These are phyloP conservation scores for Trogon surrucura DNA, from an alignment of 2,113 vertebrate species.

Conservation along the genomic window DNA sequence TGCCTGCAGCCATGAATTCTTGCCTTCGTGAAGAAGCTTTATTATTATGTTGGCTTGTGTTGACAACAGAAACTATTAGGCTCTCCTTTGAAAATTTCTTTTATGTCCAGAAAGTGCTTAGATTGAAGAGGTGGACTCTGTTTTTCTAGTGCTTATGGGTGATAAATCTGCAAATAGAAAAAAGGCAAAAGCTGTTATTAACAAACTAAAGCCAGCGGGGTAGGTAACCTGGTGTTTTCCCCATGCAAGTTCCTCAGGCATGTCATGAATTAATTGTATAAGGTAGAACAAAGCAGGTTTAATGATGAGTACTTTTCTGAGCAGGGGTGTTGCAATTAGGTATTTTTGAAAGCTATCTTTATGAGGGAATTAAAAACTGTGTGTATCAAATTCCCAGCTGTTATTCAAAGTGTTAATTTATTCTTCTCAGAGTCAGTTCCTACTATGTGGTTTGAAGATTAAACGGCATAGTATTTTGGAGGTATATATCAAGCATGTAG, in stretches of 20 bases:
- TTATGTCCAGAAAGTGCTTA: slow-evolving; percentile 1
- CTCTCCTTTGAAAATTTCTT: neutral
- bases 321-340: slow-evolving; percentile 31
- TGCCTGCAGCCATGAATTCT: neutral
- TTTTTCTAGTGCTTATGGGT: neutral
- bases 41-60: neutral
- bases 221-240: neutral
- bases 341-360: slow-evolving; percentile 44
- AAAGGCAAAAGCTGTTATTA: slow-evolving; percentile 19
- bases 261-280: slow-evolving; percentile 10
- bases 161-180: slow-evolving; percentile 21
- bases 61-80: neutral
- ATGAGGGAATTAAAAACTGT: neutral
- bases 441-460: neutral
- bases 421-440: slow-evolving; percentile 15
- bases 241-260: neutral
- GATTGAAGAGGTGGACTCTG: neutral
- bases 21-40: neutral
- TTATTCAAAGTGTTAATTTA: neutral
- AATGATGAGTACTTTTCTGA: slow-evolving; percentile 33
- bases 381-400: neutral
- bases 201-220: neutral
- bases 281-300: slow-evolving; percentile 39
- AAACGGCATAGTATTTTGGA: neutral
- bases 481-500: neutral